Evolutionary conservation across 2,113 vertebrate genomes (phyloP), one percentile per base, ranked within the genome.

Genomic region (Beaufortia kweichowensis): DNA sequence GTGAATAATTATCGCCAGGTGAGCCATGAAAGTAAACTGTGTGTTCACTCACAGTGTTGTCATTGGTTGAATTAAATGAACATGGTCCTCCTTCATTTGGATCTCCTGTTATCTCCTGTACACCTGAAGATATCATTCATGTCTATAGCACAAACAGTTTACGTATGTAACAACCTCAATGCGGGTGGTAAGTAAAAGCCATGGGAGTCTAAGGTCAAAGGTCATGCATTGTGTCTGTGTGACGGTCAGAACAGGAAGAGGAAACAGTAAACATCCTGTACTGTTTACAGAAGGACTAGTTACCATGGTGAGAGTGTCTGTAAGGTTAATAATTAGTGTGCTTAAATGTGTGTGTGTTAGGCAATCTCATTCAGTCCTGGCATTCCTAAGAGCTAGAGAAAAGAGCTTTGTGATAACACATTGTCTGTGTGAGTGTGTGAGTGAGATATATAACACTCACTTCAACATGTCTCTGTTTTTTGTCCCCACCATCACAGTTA

Each of bases 221-320:
- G 73, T 85, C 79, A 79, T 12, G 43, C 35, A 78, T 84, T 84
- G 83, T 82, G 21, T 72, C 35, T n/a, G 26, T 70, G 55, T 31
- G 59, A 50, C 53, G 56, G 78, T 75, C 61, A 83, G 55, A 80
- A 62, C 65, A 80, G 77, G 77, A 80, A 79, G 79, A 83, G 77
- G 72, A 80, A 85, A 83, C 77, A 69, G 74, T 85, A 85, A 85
- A 84, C 56, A 61, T 79, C 41, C 67, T 55, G 26, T 82, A 11
- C 68, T 87, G 85, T 90, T 87, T 86, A 82, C 85, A 85, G 83
- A 87, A 83, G n/a, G 71, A 33, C 76, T 28, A 41, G 76, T 80
- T 35, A 68, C 56, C 68, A 63, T 79, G 73, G 75, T 5, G 63
- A 76, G 41, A 17, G 73, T 66, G 66, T 76, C 74, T 61, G 46